These are phyloP conservation scores for Vollenhovia emeryi DNA, from an alignment of 1,140 invertebrate genomes.

Conservation along the genomic window DNA sequence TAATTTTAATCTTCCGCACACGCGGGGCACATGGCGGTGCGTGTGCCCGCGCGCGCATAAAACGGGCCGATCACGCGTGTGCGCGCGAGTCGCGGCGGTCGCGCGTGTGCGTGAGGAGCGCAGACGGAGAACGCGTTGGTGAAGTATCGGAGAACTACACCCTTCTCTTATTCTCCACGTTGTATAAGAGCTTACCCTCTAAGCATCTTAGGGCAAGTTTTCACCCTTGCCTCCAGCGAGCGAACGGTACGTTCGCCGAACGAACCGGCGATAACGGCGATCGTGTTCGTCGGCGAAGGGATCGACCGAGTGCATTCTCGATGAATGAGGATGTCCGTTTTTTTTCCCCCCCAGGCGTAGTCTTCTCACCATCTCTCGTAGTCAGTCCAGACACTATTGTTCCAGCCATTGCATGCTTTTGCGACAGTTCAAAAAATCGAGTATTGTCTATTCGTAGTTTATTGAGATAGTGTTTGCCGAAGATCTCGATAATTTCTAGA, in stretches of 20 bases:
- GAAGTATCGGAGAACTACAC: constrained; percentile 60
- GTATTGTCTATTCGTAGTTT: not conserved
- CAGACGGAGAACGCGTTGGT: constrained; percentile 16
- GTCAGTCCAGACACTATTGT: not conserved
- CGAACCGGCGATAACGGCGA: constrained; percentile 63
- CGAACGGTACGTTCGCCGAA: constrained; percentile 46
- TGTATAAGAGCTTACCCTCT: constrained; percentile 83
- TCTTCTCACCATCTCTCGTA: not conserved
- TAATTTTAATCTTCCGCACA: constrained; percentile 84
- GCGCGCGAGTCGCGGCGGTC: not conserved
- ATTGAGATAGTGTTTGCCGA: no score
- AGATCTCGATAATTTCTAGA: not conserved
- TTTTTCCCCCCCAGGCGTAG: not conserved
- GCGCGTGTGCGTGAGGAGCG: constrained; percentile 6
- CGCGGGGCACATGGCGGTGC: constrained; percentile 46
- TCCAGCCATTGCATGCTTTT: no score
- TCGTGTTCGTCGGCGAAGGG: constrained; percentile 28
- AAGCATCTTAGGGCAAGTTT: constrained; percentile 85
- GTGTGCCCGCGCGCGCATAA: constrained; percentile 55
- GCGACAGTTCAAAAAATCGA: not conserved
- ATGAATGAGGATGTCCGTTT: not conserved
- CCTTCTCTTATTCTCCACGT: constrained; percentile 82
- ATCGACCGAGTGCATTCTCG: constrained; percentile 9
- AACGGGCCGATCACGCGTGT: constrained; percentile 1
- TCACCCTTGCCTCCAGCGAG: constrained; percentile 79